These are phyloP conservation scores for Microchrysa polita DNA, from an alignment of 2,888 invertebrate genomes.

Conservation along the genomic window DNA sequence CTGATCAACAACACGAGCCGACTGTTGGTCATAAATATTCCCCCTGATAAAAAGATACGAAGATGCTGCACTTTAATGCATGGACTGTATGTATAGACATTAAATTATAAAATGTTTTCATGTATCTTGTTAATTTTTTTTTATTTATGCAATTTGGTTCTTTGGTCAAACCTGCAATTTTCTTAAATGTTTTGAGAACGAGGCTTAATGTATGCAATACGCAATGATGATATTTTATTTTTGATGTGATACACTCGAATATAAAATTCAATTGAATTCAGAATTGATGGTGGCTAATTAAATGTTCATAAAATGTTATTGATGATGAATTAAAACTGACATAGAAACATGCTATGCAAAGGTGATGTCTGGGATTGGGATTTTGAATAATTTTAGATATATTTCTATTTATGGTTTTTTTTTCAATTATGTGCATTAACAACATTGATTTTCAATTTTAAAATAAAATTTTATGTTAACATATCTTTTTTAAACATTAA, in stretches of 20 bases:
- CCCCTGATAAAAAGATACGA: background rate
- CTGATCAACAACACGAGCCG: background rate
- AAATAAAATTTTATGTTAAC: background rate
- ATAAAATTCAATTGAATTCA: background rate
- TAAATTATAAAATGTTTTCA: constrained; percentile 24
- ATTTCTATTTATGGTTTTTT: no score
- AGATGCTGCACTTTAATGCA: constrained; percentile 18
- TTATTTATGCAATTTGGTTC: background rate
- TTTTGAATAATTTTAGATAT: no score
- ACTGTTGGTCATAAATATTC: background rate
- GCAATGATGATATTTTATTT: background rate
- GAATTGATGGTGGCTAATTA: background rate
- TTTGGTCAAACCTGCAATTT: background rate
- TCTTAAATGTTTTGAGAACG: constrained; percentile 14
- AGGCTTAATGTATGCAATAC: background rate
- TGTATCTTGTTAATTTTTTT: background rate
- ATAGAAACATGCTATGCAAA: no score
- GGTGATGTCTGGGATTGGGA: no score
- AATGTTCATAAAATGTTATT: background rate
- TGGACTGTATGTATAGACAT: background rate
- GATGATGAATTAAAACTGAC: no score
- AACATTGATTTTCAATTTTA: no score
- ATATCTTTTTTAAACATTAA: constrained; percentile 45
- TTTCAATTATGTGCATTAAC: no score
- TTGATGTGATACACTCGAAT: background rate